phyloP scores from a whole-genome alignment of 2,888 invertebrate genomes.

The Philopedon plagiatum region DNA sequence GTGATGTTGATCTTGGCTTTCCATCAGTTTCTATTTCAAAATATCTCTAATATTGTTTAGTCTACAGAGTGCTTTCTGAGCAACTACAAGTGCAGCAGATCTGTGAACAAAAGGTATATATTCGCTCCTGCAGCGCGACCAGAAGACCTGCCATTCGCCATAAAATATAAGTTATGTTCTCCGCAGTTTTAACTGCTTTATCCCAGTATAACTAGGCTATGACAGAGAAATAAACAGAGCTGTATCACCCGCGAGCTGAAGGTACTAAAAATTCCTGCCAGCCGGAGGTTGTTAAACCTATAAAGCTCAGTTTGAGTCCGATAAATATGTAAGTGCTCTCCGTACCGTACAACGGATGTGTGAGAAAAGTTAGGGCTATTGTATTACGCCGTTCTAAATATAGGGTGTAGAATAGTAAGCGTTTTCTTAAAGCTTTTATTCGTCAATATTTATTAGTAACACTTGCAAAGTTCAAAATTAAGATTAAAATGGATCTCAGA shows the following conservation, averaged over 20 bases:
- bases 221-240: constrained; percentile 49
- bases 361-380: constrained; percentile 33
- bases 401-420: background rate
- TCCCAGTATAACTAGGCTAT: constrained; percentile 34
- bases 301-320: constrained; percentile 41
- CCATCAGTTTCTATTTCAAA: no score
- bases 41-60: no score
- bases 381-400: constrained; percentile 18
- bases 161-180: constrained; percentile 25
- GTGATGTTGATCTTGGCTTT: no score
- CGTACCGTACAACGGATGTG: constrained; percentile 43
- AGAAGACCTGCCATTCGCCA: constrained; percentile 15
- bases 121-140: constrained; percentile 6
- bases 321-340: constrained; percentile 38
- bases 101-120: constrained; percentile 4
- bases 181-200: constrained; percentile 19
- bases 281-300: constrained; percentile 52
- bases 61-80: no score
- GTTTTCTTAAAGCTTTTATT: no score
- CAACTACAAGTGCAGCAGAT: constrained; percentile 8
- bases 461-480: no score
- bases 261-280: constrained; percentile 49
- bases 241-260: constrained; percentile 45
- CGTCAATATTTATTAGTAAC: no score
- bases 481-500: no score